These are phyloP conservation scores for Uropetala carovei DNA, from an alignment of 2,888 invertebrate species.

Conservation along the genomic window DNA sequence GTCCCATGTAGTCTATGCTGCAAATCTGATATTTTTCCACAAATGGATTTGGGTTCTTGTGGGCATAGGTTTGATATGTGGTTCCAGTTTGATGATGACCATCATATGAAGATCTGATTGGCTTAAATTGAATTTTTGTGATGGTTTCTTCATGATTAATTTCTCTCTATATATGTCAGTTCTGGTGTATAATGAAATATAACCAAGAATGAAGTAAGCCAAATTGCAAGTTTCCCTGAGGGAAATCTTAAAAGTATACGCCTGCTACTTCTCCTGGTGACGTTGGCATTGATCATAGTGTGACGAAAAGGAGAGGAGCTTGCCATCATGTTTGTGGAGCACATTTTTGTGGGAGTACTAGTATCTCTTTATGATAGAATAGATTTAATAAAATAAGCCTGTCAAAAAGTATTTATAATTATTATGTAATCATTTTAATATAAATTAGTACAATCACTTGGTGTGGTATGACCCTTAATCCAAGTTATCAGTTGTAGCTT, in stretches of 20 bases:
- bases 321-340: neutral
- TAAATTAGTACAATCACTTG: constrained; percentile 32
- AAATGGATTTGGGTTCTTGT: neutral
- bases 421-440: neutral
- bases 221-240: neutral
- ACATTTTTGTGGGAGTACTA: neutral
- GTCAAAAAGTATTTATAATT: constrained; percentile 21
- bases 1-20: neutral
- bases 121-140: neutral
- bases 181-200: neutral
- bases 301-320: neutral
- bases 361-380: constrained; percentile 17
- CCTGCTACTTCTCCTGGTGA: constrained; percentile 13
- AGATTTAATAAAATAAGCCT: neutral
- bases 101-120: neutral
- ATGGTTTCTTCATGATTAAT: neutral
- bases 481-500: constrained; percentile 23
- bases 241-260: constrained; percentile 8
- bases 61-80: neutral
- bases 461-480: constrained; percentile 34
- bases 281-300: neutral
- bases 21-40: neutral
- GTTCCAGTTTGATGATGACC: neutral
- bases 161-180: neutral
- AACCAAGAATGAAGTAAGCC: neutral